Percentiles rank a stretch among this genome's conserved stretches.
Evolutionary conservation across 2,888 invertebrate species (phyloP).

Genomic region (Maniola hyperantus): DNA sequence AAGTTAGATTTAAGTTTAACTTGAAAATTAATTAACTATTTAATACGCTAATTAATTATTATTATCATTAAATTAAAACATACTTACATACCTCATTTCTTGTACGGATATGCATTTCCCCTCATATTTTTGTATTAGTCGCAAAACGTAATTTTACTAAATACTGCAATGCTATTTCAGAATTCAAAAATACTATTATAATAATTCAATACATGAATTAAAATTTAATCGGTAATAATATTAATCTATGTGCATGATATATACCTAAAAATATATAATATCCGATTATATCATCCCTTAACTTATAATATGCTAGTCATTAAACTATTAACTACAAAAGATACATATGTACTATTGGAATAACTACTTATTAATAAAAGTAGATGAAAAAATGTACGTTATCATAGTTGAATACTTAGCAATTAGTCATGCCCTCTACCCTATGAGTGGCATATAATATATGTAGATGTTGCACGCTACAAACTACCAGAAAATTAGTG

Average conservation of each 20-base stretch:
- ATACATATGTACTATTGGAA: conserved; percentile 38
- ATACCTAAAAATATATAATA: conserved; percentile 40
- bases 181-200: conserved; percentile 26
- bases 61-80: conserved; percentile 16
- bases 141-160: conserved; percentile 28
- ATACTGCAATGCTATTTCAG: conserved; percentile 24
- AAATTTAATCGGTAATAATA: conserved; percentile 32
- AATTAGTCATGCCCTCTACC: conserved; percentile 41
- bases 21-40: too few species aligned
- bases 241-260: conserved; percentile 46
- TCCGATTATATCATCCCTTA: conserved; percentile 42
- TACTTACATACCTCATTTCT: conserved; percentile 15
- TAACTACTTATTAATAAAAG: conserved; percentile 38
- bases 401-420: conserved; percentile 68
- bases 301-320: conserved; percentile 49
- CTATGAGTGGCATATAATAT: conserved; percentile 41
- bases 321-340: conserved; percentile 41
- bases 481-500: conserved; percentile 27
- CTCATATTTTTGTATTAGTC: conserved; percentile 29
- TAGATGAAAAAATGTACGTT: conserved; percentile 44
- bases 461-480: conserved; percentile 43
- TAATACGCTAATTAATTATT: conserved; percentile 44
- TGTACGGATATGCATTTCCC: conserved; percentile 22
- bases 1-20: conserved; percentile 62
- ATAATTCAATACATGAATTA: conserved; percentile 24